Conservation (phyloP, 2,113 vertebrate genomes). For the Proteles cristata region DNA sequence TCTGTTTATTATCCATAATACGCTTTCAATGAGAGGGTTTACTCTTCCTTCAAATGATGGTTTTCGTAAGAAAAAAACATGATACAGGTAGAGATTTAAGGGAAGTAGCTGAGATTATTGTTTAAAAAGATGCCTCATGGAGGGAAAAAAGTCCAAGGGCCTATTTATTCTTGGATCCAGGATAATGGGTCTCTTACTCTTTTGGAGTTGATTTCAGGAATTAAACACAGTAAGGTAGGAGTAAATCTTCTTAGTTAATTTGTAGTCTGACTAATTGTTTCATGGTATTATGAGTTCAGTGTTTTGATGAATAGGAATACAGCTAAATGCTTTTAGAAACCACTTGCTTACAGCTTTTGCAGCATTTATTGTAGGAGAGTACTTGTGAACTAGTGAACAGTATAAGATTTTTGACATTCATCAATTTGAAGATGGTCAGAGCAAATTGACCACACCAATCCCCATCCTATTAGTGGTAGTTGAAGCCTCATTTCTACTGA, state of each 20-base stretch:
- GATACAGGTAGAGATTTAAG: constrained; percentile 31
- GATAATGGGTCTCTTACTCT: not conserved
- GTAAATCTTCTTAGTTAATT: constrained; percentile 76
- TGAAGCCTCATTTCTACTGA: constrained; percentile 43
- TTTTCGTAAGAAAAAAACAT: constrained; percentile 68
- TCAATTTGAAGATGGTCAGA: constrained; percentile 32
- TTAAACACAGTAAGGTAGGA: constrained; percentile 71
- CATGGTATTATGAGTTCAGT: constrained; percentile 69
- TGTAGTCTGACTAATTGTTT: constrained; percentile 75
- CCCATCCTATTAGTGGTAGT: constrained; percentile 4
- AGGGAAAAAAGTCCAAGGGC: constrained; percentile 45
- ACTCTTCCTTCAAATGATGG: constrained; percentile 49
- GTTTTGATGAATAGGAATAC: constrained; percentile 71
- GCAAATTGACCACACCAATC: constrained; percentile 50
- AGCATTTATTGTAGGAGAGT: constrained; percentile 12
- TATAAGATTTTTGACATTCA: constrained; percentile 54
- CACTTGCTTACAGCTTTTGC: constrained; percentile 53
- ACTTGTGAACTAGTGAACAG: constrained; percentile 46
- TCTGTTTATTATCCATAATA: constrained; percentile 49
- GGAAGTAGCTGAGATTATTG: constrained; percentile 40
- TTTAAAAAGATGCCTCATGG: constrained; percentile 62
- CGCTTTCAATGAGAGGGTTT: constrained; percentile 35
- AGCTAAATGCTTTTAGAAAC: constrained; percentile 75
- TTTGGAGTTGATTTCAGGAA: constrained; percentile 66
- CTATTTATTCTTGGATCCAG: constrained; percentile 68